A percentile compares a stretch with the other conserved stretches of the same genome.
These are phyloP conservation scores for Leuctra nigra DNA, from an alignment of 2,888 invertebrate species.

Conservation along the genomic window DNA sequence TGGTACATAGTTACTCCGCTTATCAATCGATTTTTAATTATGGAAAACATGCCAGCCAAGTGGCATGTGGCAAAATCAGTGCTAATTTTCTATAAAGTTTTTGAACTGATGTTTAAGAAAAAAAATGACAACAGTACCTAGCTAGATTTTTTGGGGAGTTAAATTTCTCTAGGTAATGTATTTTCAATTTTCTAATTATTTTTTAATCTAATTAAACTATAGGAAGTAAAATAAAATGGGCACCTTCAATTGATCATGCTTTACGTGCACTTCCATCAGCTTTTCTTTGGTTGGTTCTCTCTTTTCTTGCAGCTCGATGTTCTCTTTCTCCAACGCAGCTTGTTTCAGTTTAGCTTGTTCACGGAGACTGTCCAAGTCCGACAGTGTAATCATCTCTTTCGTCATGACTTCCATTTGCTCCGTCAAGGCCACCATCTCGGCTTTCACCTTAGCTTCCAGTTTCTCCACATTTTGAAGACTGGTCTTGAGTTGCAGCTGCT, in stretches of 20 bases:
- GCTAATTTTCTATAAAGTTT: no score
- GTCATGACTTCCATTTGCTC: slow-evolving; percentile 49
- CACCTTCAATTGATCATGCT: slow-evolving; percentile 48
- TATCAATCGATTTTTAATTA: no score
- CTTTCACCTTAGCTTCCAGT: slow-evolving; percentile 57
- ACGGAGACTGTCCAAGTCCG: slow-evolving; percentile 54
- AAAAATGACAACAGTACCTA: no score
- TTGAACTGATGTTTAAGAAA: no score
- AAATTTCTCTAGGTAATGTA: slow-evolving; percentile 12
- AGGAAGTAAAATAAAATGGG: slow-evolving; percentile 15
- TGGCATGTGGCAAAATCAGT: no score
- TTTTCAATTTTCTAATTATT: no score
- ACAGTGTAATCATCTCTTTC: slow-evolving; percentile 52
- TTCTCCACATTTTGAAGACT: slow-evolving; percentile 50
- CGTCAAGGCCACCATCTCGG: slow-evolving; percentile 43
- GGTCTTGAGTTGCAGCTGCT: slow-evolving; percentile 44
- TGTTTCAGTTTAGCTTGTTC: slow-evolving; percentile 51
- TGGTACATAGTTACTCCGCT: no score
- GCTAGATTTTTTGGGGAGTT: slow-evolving; percentile 20
- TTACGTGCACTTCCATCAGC: slow-evolving; percentile 44
- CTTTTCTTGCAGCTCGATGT: slow-evolving; percentile 39
- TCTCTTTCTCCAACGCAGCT: slow-evolving; percentile 46
- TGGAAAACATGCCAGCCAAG: no score
- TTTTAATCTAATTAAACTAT: slow-evolving; percentile 17
- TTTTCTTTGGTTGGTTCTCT: slow-evolving; percentile 31